Evolutionary conservation across 1,140 invertebrate genomes (phyloP).

Genomic region (Drosophila micromelanica): DNA sequence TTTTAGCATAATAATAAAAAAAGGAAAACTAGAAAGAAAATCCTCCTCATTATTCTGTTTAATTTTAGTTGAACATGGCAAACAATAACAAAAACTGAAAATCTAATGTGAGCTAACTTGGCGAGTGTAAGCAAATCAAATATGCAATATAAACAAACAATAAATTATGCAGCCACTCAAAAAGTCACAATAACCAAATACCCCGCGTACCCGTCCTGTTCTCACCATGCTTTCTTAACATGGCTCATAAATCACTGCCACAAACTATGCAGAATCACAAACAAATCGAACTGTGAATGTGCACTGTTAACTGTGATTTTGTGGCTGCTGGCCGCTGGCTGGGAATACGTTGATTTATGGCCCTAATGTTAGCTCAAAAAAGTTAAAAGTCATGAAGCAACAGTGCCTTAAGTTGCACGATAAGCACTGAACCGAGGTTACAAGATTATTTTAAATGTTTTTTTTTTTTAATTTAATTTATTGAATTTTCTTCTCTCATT

Average conservation of each 20-base stretch:
- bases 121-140: constrained; percentile 18
- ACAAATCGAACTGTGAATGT: constrained; percentile 9
- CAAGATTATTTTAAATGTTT: neutral
- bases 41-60: no score
- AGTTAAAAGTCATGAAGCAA: neutral
- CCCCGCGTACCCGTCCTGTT: neutral
- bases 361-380: constrained; percentile 4
- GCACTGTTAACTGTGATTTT: constrained; percentile 2
- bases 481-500: no score
- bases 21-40: no score
- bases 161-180: constrained; percentile 38
- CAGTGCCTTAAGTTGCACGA: neutral
- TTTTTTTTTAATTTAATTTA: neutral
- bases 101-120: neutral
- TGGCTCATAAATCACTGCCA: constrained; percentile 23
- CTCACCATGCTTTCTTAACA: neutral
- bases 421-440: no score
- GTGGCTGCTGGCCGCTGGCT: neutral
- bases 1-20: no score
- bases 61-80: constrained; percentile 24
- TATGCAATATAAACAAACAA: constrained; percentile 39
- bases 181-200: constrained; percentile 32
- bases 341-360: constrained; percentile 25
- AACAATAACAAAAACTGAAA: constrained; percentile 19
- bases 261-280: constrained; percentile 3